Base-by-base conservation (phyloP, 2,113 vertebrate species). In the Mustela lutreola region DNA sequence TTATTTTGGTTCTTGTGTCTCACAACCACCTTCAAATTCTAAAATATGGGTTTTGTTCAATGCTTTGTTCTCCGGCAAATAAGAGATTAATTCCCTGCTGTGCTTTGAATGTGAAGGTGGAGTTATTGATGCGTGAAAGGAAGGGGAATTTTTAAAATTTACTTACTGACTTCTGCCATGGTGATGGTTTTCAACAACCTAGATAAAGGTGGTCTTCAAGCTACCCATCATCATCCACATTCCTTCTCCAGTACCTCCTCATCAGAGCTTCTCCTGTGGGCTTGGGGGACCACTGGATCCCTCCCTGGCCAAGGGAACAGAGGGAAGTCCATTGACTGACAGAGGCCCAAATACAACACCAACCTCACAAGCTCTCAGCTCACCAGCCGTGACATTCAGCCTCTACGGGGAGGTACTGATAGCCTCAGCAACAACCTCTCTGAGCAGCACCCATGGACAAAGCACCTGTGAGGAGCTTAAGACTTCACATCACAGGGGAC, bases 101-200 rank as follows among this genome's bases (percentile, higher is more conserved):
- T 71, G 16, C 28, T 94, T 76, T 89, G 56, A 89, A 75, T 80
- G 58, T 53, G n/a, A 92, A 97, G 48, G 58, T 92, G 62, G 94
- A 12, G 42, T 81, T 92, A 87, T 24, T 26, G 76, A 28, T 50
- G 31, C 73, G 73, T 39, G 39, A 15, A 82, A 83, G 39, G n/a
- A 94, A 93, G 87, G 50, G 26, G 31, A 2, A n/a, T 60, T 71
- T 94, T 85, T 50, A 63, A 63, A 89, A 45, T 76, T 63, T 24
- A 45, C 26, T 86, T 93, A 67, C 42, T 28, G 31, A 36, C 33
- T 71, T 92, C 73, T 70, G 8, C 78, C 31, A 1, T 26, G 26
- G 58, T 81, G 58, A 89, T 58, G 36, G 75, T 71, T 94, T 92
- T 94, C 88, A 92, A 39, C 48, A 84, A 33, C 56, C 62, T 90